phyloP scores from a whole-genome alignment of 2,797 vertebrate species.

The Petrocephalus schoutedeni region DNA sequence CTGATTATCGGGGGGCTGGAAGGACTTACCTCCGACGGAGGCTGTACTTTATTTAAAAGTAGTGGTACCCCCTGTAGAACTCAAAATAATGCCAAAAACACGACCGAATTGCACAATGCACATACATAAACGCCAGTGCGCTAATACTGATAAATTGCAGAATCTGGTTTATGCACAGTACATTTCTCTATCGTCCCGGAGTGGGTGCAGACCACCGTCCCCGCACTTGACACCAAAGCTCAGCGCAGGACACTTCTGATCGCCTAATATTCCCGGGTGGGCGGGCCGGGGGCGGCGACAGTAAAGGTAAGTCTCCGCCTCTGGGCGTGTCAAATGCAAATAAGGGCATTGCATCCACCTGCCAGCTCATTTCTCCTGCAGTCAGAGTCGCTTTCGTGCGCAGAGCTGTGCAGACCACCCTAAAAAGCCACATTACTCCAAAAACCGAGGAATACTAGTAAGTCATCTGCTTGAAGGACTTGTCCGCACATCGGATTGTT shows the following conservation, averaged over 20 bases:
- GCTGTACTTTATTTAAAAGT: neutral
- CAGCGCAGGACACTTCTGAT: neutral
- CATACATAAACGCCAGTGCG: neutral
- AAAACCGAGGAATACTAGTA: conserved; percentile 5
- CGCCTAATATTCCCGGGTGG: neutral
- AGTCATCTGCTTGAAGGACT: neutral
- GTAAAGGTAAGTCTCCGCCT: conserved; percentile 52
- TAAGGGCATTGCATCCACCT: conserved; percentile 64
- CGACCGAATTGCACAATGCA: neutral
- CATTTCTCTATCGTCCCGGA: neutral
- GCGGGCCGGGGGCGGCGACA: conserved; percentile 24
- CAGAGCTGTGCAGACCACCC: neutral
- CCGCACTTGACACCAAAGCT: neutral
- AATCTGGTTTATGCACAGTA: neutral
- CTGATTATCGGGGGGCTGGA: neutral
- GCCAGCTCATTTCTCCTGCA: conserved; percentile 53
- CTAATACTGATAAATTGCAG: neutral
- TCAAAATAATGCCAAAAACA: neutral
- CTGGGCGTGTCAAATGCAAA: conserved; percentile 54
- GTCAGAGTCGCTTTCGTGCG: conserved; percentile 44
- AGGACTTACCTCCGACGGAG: too few species aligned
- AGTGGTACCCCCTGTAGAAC: neutral
- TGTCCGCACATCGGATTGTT: conserved; percentile 12
- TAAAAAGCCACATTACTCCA: neutral
- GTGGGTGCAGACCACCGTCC: neutral